Evolutionary conservation across 2,888 invertebrate genomes (phyloP).

Genomic region (Lochmaea capreae): DNA sequence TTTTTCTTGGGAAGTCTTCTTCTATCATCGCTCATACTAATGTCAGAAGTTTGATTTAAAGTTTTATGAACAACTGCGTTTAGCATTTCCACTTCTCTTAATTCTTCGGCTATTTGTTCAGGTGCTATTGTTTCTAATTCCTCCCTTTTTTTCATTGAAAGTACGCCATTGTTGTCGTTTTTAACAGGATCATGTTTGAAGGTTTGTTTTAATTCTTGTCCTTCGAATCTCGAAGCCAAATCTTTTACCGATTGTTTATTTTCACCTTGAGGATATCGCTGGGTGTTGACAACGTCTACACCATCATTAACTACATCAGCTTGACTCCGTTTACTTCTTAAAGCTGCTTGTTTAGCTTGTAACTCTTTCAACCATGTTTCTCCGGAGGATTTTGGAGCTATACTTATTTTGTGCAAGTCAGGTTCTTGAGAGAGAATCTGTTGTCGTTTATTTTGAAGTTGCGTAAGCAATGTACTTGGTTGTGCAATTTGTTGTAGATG

Average conservation of each 20-base stretch:
- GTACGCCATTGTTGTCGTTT: conserved; percentile 44
- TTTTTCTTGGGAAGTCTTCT: conserved; percentile 83
- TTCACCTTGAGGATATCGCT: conserved; percentile 51
- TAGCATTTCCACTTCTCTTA: conserved; percentile 70
- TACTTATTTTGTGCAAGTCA: conserved; percentile 56
- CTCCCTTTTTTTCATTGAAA: conserved; percentile 57
- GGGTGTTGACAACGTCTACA: conserved; percentile 55
- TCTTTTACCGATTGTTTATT: conserved; percentile 75
- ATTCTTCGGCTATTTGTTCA: conserved; percentile 70
- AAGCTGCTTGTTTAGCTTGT: conserved; percentile 81
- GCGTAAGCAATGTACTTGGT: conserved; percentile 69
- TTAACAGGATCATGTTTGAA: conserved; percentile 39
- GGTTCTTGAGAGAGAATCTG: conserved; percentile 69
- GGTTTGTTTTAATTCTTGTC: conserved; percentile 56
- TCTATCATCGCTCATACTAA: conserved; percentile 62
- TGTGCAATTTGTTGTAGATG: conserved; percentile 60
- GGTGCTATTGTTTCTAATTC: conserved; percentile 61
- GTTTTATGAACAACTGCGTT: conserved; percentile 69
- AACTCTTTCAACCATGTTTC: conserved; percentile 82
- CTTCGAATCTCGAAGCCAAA: conserved; percentile 85
- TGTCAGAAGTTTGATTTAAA: conserved; percentile 57
- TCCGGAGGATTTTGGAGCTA: conserved; percentile 61
- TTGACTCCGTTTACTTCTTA: conserved; percentile 69
- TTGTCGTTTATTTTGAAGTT: conserved; percentile 74
- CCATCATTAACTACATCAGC: conserved; percentile 58